These are phyloP conservation scores for Agrotis exclamationis DNA, from an alignment of 2,888 invertebrate species.

Conservation along the genomic window DNA sequence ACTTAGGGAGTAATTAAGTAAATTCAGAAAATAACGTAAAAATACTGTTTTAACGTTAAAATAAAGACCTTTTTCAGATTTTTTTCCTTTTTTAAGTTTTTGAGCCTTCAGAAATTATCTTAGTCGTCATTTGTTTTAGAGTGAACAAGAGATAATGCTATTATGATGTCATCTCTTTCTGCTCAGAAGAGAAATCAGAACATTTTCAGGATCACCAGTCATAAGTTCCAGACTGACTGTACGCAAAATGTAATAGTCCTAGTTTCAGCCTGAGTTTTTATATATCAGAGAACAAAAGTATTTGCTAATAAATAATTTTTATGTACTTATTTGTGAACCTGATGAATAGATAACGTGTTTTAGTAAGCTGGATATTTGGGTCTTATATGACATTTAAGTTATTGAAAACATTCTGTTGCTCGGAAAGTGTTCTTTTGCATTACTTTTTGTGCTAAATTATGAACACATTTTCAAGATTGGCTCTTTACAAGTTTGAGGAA, in stretches of 20 bases:
- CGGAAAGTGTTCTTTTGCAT: not conserved
- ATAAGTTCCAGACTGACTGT: constrained; percentile 17
- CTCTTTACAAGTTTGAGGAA: not conserved
- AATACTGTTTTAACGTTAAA: constrained; percentile 13
- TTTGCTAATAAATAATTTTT: constrained; percentile 24
- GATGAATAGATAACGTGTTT: constrained; percentile 20
- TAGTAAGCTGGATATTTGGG: constrained; percentile 8
- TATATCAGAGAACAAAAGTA: constrained; percentile 15
- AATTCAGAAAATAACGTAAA: constrained; percentile 23
- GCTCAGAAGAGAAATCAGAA: not conserved
- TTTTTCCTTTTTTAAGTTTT: not conserved
- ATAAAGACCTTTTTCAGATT: not conserved
- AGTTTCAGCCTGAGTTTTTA: constrained; percentile 23
- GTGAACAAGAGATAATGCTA: not conserved
- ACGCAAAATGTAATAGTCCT: constrained; percentile 38
- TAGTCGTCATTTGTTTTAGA: constrained; percentile 4
- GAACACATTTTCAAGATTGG: not conserved
- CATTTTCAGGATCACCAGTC: constrained; percentile 18
- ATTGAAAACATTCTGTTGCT: not conserved
- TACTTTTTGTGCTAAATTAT: not conserved
- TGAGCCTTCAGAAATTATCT: not conserved
- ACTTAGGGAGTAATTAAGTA: constrained; percentile 14
- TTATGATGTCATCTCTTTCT: not conserved
- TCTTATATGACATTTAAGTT: constrained; percentile 13
- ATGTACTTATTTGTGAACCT: constrained; percentile 34